phyloP scores from a whole-genome alignment of 1,140 invertebrate species.

The Apis mellifera region DNA sequence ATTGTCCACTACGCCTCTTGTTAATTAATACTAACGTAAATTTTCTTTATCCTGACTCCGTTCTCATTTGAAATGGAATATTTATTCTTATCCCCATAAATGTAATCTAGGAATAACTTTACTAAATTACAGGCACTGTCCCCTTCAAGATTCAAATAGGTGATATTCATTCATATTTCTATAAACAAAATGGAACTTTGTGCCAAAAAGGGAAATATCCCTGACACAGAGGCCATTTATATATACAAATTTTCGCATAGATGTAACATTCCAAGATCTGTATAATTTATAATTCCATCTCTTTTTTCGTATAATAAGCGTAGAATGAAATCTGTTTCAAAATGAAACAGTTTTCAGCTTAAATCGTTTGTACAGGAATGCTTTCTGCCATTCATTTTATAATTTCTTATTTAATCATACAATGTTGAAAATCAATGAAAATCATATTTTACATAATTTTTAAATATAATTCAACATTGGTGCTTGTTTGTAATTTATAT shows the following conservation, averaged over 20 bases:
- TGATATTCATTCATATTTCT: conserved; percentile 49
- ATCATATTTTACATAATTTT: not conserved
- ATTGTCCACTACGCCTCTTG: conserved; percentile 48
- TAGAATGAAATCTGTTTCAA: conserved; percentile 26
- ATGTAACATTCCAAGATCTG: conserved; percentile 31
- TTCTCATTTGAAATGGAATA: conserved; percentile 51
- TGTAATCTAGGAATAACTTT: conserved; percentile 53
- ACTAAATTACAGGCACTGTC: conserved; percentile 68
- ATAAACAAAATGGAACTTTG: conserved; percentile 34
- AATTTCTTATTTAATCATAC: conserved; percentile 24
- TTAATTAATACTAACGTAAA: conserved; percentile 60
- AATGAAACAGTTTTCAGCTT: conserved; percentile 30
- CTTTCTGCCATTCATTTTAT: conserved; percentile 11
- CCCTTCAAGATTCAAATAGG: conserved; percentile 52
- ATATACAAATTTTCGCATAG: conserved; percentile 39
- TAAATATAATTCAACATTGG: not conserved
- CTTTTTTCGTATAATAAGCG: conserved; percentile 20
- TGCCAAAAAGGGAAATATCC: conserved; percentile 30
- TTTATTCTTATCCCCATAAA: conserved; percentile 49
- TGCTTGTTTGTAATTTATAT: not conserved
- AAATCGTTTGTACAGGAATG: conserved; percentile 30
- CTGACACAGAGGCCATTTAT: conserved; percentile 32
- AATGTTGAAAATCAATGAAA: not conserved
- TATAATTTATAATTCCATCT: conserved; percentile 34
- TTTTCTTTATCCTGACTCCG: conserved; percentile 47